Conservation (phyloP, 2,113 vertebrate species). For the Lepisosteus oculatus region DNA sequence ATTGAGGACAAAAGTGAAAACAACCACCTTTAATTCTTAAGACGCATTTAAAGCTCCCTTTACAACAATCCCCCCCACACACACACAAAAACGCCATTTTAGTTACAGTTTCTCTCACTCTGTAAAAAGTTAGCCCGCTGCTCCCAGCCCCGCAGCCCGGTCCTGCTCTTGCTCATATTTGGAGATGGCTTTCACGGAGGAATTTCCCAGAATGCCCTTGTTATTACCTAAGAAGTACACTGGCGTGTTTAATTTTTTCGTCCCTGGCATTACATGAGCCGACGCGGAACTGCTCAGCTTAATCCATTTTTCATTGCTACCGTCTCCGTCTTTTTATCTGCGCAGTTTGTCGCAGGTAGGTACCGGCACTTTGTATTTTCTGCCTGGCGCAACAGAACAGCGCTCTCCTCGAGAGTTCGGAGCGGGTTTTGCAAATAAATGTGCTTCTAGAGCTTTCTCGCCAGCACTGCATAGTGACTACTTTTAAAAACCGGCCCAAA, state of each 20-base stretch:
- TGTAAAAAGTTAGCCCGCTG: too few relatives aligned
- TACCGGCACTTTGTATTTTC: neutral
- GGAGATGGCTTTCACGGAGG: conserved; percentile 65
- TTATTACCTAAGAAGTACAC: conserved; percentile 11
- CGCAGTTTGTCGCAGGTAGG: conserved; percentile 43
- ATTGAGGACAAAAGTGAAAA: too few relatives aligned
- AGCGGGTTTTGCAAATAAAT: neutral
- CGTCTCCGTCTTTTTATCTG: neutral
- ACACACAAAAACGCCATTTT: too few relatives aligned
- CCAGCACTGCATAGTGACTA: neutral
- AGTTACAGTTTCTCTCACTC: too few relatives aligned
- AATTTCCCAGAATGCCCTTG: conserved; percentile 80
- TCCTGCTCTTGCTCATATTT: conserved; percentile 73
- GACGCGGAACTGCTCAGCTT: neutral
- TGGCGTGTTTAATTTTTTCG: neutral
- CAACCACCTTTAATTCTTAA: too few relatives aligned
- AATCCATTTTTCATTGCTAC: neutral
- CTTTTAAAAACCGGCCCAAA: conserved; percentile 10
- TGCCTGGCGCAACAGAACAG: neutral
- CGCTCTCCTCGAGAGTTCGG: neutral
- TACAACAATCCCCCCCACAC: too few relatives aligned
- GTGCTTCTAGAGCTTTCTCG: conserved; percentile 20
- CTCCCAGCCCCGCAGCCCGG: conserved; percentile 28
- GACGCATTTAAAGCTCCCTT: too few relatives aligned
- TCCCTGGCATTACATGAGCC: conserved; percentile 19